Evolutionary conservation across 2,797 vertebrate species (phyloP), one percentile per base, ranked within the genome.

Genomic region (Borostomias antarcticus): DNA sequence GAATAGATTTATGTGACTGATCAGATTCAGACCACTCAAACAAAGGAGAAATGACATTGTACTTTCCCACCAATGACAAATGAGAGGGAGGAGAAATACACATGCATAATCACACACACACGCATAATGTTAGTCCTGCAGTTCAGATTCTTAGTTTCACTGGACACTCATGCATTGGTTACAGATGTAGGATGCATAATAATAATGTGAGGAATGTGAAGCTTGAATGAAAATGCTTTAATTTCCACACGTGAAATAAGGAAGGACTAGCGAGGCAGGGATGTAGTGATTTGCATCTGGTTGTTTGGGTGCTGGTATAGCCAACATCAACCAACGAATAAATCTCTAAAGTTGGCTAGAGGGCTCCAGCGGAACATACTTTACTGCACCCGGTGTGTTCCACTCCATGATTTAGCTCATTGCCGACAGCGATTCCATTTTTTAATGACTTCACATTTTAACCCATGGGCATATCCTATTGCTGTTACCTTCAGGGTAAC

Each of bases 1-100:
- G 82, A 89, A 88, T 85, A 89, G 88, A 89, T 90, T 87, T 74
- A 82, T 82, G 80, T 81, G 78, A 80, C 81, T 86, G 85, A 89
- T 89, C 86, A 87, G 82, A 89, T 87, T 87, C 80, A 77, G 85
- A 88, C 82, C 74, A 78, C 73, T 65, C 64, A 84, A 86, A 89
- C 74, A 81, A 82, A 85, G 43, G 58, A 76, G 56, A 68, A 76
- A 79, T 78, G 60, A 66, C 75, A 72, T 86, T 83, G 45, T 37
- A 64, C 65, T 70, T 62, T 59, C 28, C 17, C 62, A 64, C 63
- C 60, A 68, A 70, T 65, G 66, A 83, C 72, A 79, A 77, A 80
- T 25, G 52, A 58, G 66, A 75, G 65, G 37, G 30, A 7, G n/a
- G 4, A 2, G 3, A 66, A 77, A 58, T 45, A 68, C 58, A 70